Conservation (phyloP, 2,113 vertebrate species). For the Siphamia tubifer region DNA sequence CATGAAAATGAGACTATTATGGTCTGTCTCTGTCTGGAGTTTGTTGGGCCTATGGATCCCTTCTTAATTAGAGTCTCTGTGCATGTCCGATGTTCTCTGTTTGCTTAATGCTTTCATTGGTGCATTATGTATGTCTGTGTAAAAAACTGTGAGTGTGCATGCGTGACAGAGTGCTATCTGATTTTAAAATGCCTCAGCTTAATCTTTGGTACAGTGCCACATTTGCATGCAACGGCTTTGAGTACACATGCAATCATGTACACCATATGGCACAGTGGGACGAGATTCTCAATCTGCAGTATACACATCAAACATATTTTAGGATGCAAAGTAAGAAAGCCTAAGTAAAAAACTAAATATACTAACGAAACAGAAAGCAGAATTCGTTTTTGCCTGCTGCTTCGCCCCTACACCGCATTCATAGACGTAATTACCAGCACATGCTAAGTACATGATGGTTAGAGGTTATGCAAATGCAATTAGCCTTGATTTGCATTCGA, state of each 20-base stretch:
- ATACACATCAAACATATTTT: conserved; percentile 30
- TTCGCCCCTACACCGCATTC: not conserved
- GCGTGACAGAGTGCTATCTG: conserved; percentile 44
- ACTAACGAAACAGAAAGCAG: not conserved
- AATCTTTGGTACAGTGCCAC: conserved; percentile 66
- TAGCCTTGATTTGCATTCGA: conserved; percentile 82
- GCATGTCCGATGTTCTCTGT: conserved; percentile 50
- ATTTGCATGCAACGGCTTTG: conserved; percentile 71
- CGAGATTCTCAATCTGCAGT: conserved; percentile 27
- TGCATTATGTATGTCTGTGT: conserved; percentile 38
- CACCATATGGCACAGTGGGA: conserved; percentile 67
- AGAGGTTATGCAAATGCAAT: conserved; percentile 88
- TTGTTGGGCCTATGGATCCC: conserved; percentile 53
- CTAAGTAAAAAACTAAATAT: not conserved
- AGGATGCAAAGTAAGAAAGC: not conserved
- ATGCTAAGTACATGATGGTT: conserved; percentile 34
- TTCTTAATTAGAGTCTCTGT: conserved; percentile 67
- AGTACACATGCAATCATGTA: conserved; percentile 16
- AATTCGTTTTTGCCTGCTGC: not conserved
- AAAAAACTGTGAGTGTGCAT: conserved; percentile 7
- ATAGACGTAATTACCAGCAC: conserved; percentile 45
- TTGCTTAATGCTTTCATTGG: conserved; percentile 59
- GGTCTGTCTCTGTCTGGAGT: conserved; percentile 62
- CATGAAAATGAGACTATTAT: conserved; percentile 73
- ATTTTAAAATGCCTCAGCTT: conserved; percentile 49